A percentile compares a stretch with the other conserved stretches of the same genome.
Evolutionary conservation across 2,797 vertebrate species (phyloP).

Genomic region (Cottoperca gobio): DNA sequence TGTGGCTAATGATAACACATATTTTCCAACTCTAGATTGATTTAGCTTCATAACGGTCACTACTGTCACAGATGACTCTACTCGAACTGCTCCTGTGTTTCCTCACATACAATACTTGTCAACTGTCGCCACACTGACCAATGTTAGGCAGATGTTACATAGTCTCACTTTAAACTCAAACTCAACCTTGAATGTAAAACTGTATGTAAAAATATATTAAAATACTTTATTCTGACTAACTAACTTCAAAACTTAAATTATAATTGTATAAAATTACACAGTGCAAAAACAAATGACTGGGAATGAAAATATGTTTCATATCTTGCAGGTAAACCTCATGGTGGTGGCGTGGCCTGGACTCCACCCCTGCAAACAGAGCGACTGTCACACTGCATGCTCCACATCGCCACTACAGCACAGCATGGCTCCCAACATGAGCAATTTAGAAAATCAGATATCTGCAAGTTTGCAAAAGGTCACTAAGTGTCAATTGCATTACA

Average conservation of each 20-base stretch:
- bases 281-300: neutral
- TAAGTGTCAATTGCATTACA: conserved; percentile 56
- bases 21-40: neutral
- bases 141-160: neutral
- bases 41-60: neutral
- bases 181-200: neutral
- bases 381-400: conserved; percentile 46
- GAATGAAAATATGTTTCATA: neutral
- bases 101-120: neutral
- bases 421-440: conserved; percentile 59
- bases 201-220: no score
- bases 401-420: conserved; percentile 54
- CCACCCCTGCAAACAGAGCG: conserved; percentile 33
- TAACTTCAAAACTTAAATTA: neutral
- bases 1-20: neutral
- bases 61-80: neutral
- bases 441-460: conserved; percentile 72
- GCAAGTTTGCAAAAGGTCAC: conserved; percentile 74
- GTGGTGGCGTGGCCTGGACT: conserved; percentile 19
- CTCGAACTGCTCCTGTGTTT: neutral
- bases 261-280: neutral
- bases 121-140: neutral
- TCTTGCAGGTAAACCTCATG: conserved; percentile 15
- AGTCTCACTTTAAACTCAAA: neutral
- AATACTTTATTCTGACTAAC: neutral